A percentile compares a stretch with the other conserved stretches of the same genome.
These are phyloP conservation scores for Spialia ferax DNA, from an alignment of 2,888 invertebrate genomes.

Conservation along the genomic window DNA sequence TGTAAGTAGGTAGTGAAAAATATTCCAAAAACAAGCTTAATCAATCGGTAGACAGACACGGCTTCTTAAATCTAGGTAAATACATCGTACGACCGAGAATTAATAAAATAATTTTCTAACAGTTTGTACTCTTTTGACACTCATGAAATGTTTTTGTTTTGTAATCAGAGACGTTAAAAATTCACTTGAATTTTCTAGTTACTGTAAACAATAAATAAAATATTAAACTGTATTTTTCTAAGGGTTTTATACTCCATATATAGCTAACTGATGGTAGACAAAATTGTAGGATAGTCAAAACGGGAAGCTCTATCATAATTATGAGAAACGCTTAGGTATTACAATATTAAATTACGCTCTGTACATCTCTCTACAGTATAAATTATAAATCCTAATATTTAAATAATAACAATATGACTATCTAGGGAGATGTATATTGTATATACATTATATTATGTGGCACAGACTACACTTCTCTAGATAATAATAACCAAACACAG, in stretches of 20 bases:
- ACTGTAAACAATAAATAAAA: constrained; percentile 47
- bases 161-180: constrained; percentile 29
- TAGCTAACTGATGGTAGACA: constrained; percentile 62
- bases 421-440: constrained; percentile 76
- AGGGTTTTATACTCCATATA: constrained; percentile 27
- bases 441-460: constrained; percentile 76
- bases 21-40: constrained; percentile 1
- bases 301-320: constrained; percentile 76
- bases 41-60: neutral
- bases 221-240: constrained; percentile 22
- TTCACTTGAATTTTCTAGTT: constrained; percentile 27
- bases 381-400: constrained; percentile 70
- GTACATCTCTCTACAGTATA: constrained; percentile 71
- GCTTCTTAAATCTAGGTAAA: neutral
- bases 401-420: constrained; percentile 79
- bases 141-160: constrained; percentile 33
- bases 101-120: constrained; percentile 6
- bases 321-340: constrained; percentile 68
- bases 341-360: constrained; percentile 62
- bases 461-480: constrained; percentile 69
- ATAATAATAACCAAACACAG: constrained; percentile 49
- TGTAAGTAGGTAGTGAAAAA: neutral
- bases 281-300: constrained; percentile 61
- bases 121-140: constrained; percentile 26
- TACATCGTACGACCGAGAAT: neutral